These are phyloP conservation scores for Tetramorium parvispinum DNA, from an alignment of 1,140 invertebrate species.

Conservation along the genomic window DNA sequence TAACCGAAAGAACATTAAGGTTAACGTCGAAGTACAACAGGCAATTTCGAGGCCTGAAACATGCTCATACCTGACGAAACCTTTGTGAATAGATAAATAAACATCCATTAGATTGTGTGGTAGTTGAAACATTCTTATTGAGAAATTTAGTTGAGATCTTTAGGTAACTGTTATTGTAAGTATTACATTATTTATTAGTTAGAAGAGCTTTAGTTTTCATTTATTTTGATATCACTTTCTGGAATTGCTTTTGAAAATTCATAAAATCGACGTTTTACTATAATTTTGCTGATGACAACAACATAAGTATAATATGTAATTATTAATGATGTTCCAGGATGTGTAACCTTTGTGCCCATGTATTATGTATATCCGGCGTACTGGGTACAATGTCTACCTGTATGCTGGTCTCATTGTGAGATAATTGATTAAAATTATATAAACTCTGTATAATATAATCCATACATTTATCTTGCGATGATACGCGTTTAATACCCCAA, in stretches of 20 bases:
- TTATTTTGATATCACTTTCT: not conserved
- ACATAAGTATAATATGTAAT: not conserved
- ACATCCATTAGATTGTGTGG: not conserved
- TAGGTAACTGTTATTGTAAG: not conserved
- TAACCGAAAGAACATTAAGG: not conserved
- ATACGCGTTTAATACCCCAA: slow-evolving; percentile 10
- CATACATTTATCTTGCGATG: not conserved
- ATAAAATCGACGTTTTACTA: slow-evolving; percentile 16
- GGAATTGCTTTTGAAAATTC: not conserved
- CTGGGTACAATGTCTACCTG: too few relatives aligned
- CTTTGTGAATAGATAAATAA: slow-evolving; percentile 9
- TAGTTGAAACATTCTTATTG: slow-evolving; percentile 10
- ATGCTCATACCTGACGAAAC: slow-evolving; percentile 29
- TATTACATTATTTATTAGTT: not conserved
- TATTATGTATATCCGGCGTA: not conserved
- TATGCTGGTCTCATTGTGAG: not conserved
- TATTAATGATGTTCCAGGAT: not conserved
- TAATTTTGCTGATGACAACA: not conserved
- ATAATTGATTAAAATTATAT: slow-evolving; percentile 14
- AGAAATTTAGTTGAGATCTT: not conserved
- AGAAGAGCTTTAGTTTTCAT: not conserved
- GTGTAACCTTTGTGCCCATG: not conserved
- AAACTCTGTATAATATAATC: not conserved
- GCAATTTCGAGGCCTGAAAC: slow-evolving; percentile 2
- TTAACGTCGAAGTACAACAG: slow-evolving; percentile 27